phyloP scores from a whole-genome alignment of 1,140 invertebrate species.

The Gonatopus flavifemur region DNA sequence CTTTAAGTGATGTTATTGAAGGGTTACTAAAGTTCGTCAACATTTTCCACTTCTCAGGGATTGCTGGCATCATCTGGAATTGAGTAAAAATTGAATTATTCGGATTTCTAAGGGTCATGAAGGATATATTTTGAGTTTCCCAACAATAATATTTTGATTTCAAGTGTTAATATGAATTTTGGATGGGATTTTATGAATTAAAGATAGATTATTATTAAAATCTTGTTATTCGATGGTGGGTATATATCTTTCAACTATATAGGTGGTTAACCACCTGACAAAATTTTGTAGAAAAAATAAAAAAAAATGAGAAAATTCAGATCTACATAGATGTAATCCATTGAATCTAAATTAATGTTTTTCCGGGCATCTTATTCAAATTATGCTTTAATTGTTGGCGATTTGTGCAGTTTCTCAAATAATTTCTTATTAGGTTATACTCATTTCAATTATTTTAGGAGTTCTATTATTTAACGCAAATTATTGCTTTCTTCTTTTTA shows the following conservation, averaged over 20 bases:
- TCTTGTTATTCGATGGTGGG: conserved; percentile 60
- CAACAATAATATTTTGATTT: no score
- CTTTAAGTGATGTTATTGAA: conserved; percentile 70
- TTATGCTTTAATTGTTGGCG: conserved; percentile 66
- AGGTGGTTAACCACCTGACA: no score
- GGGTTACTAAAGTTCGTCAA: no score
- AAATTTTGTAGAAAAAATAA: no score
- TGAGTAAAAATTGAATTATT: conserved; percentile 60
- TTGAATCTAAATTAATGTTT: no score
- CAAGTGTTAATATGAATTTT: conserved; percentile 12
- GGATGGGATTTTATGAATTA: conserved; percentile 43
- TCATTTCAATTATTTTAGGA: conserved; percentile 61
- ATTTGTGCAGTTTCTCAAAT: conserved; percentile 66
- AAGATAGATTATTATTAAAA: conserved; percentile 59
- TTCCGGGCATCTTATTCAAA: conserved; percentile 70
- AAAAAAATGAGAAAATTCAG: no score
- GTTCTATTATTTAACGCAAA: conserved; percentile 51
- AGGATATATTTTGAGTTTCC: conserved; percentile 10
- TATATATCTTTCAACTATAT: conserved; percentile 62
- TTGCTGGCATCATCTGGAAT: no score
- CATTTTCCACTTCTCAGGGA: no score
- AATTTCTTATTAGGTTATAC: conserved; percentile 70
- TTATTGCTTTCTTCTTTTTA: conserved; percentile 22
- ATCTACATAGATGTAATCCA: no score
- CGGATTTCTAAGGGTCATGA: conserved; percentile 60